Evolutionary conservation across 2,888 invertebrate genomes (phyloP).

Genomic region (Pollenia labialis): DNA sequence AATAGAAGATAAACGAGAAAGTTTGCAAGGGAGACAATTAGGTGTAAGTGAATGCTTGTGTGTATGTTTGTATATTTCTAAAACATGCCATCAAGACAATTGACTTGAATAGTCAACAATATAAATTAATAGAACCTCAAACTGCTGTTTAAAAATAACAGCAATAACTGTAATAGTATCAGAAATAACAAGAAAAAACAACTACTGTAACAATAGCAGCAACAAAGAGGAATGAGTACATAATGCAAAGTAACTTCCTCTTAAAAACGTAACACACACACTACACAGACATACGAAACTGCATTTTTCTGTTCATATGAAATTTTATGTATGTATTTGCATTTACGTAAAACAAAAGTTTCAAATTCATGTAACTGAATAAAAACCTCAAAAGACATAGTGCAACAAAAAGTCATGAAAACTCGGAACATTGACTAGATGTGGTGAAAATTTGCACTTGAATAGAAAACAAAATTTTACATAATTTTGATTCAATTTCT

Average conservation of each 20-base stretch:
- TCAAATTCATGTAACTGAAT: neutral
- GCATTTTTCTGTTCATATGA: neutral
- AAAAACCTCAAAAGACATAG: conserved; percentile 6
- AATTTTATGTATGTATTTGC: neutral
- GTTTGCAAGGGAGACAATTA: neutral
- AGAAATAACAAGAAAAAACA: conserved; percentile 33
- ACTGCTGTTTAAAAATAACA: conserved; percentile 39
- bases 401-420: conserved; percentile 35
- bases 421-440: conserved; percentile 41
- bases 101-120: conserved; percentile 65
- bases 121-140: conserved; percentile 66
- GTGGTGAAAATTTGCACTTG: conserved; percentile 64
- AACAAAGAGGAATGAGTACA: conserved; percentile 48
- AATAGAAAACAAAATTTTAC: conserved; percentile 52
- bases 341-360: conserved; percentile 8
- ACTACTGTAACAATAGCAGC: conserved; percentile 8
- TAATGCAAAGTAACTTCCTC: conserved; percentile 62
- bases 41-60: neutral
- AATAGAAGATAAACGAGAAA: neutral
- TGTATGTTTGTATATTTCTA: conserved; percentile 24
- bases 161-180: conserved; percentile 40
- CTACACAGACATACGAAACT: neutral
- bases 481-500: conserved; percentile 60
- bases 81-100: conserved; percentile 50
- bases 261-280: conserved; percentile 20